A percentile compares a stretch with the other conserved stretches of the same genome.
These are phyloP conservation scores for Osmerus mordax DNA, from an alignment of 2,113 vertebrate species.

Conservation along the genomic window DNA sequence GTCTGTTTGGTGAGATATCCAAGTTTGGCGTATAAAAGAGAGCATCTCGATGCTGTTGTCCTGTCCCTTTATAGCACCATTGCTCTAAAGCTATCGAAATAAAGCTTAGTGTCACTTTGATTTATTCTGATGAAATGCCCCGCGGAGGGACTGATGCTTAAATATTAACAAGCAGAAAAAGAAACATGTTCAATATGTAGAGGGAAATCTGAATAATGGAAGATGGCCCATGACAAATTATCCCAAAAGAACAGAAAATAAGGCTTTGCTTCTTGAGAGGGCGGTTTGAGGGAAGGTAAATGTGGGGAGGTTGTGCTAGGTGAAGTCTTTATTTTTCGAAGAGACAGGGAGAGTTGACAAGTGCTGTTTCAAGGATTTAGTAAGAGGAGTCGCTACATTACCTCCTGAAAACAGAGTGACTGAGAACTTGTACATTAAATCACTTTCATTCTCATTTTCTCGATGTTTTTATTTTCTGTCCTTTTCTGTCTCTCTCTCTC, in stretches of 20 bases:
- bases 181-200: slow-evolving; percentile 76
- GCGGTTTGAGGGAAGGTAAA: neutral
- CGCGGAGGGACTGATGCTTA: slow-evolving; percentile 47
- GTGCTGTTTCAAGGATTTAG: slow-evolving; percentile 3
- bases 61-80: slow-evolving; percentile 33
- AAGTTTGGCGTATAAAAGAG: slow-evolving; percentile 12
- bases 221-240: slow-evolving; percentile 51
- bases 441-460: too few species aligned
- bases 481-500: too few species aligned
- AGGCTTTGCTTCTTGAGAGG: neutral
- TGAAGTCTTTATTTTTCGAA: neutral
- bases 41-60: slow-evolving; percentile 15
- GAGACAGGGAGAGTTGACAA: neutral
- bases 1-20: too few species aligned
- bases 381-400: neutral
- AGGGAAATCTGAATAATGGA: slow-evolving; percentile 69
- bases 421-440: neutral
- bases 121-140: slow-evolving; percentile 64
- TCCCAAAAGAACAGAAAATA: neutral
- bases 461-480: too few species aligned
- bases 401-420: neutral
- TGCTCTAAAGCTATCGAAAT: slow-evolving; percentile 31
- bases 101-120: slow-evolving; percentile 52
- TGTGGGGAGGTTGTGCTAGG: neutral
- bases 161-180: slow-evolving; percentile 66